phyloP scores from a whole-genome alignment of 2,888 invertebrate species.

The Poecilus cupreus region DNA sequence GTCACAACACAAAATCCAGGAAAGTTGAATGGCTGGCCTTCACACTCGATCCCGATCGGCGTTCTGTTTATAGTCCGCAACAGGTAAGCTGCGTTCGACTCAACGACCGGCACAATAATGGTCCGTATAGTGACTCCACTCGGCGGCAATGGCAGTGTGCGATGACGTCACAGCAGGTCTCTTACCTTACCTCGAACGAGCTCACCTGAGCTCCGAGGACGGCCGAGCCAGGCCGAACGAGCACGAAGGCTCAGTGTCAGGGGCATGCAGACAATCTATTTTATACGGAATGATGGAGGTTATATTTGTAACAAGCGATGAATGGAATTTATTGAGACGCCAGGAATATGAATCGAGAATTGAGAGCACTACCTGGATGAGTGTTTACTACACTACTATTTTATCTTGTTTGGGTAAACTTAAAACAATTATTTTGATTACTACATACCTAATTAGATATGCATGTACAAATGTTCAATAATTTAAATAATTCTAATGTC shows the following conservation, averaged over 20 bases:
- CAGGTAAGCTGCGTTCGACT: neutral
- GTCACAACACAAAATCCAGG: too few species aligned
- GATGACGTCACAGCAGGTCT: conserved; percentile 73
- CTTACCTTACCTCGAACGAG: conserved; percentile 67
- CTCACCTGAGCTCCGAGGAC: conserved; percentile 2
- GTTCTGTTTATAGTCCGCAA: neutral
- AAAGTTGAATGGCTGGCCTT: too few species aligned
- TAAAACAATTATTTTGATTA: too few species aligned
- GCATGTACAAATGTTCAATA: too few species aligned
- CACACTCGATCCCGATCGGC: neutral
- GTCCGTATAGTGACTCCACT: conserved; percentile 62
- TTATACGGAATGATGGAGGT: neutral
- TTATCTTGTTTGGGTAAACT: too few species aligned
- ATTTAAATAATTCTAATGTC: too few species aligned
- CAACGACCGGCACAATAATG: neutral
- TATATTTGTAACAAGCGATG: too few species aligned
- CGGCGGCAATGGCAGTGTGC: conserved; percentile 62
- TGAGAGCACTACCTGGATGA: too few species aligned
- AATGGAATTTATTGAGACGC: too few species aligned
- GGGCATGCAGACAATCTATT: conserved; percentile 23
- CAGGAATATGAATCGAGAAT: too few species aligned
- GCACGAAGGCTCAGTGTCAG: conserved; percentile 20
- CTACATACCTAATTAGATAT: too few species aligned
- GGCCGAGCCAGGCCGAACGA: neutral
- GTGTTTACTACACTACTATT: too few species aligned